A percentile compares a stretch with the other conserved stretches of the same genome.
Evolutionary conservation across 2,113 vertebrate species (phyloP).

Genomic region (Dipodomys ordii): DNA sequence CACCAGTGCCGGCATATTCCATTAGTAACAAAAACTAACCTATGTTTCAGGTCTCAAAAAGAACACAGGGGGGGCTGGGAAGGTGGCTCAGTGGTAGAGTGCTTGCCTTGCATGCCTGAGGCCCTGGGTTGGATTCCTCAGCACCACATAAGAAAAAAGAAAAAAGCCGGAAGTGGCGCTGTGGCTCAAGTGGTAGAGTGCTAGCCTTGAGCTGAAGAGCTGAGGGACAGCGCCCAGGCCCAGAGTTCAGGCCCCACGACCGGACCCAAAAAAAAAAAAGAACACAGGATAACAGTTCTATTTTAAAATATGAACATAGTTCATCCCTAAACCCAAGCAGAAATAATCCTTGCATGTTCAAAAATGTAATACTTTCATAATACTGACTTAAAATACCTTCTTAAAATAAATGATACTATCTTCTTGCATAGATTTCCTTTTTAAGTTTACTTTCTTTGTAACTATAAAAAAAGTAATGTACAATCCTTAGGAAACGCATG

Average conservation of each 20-base stretch:
- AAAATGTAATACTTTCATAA: conserved; percentile 62
- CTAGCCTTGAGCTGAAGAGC: too few relatives aligned
- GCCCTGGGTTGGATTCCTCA: too few relatives aligned
- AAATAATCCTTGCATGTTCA: conserved; percentile 42
- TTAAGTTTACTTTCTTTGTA: conserved; percentile 31
- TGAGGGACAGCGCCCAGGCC: too few relatives aligned
- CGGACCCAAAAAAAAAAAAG: too few relatives aligned
- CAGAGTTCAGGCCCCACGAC: too few relatives aligned
- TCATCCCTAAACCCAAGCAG: conserved; percentile 58
- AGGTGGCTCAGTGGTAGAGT: too few relatives aligned
- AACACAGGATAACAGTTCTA: conserved; percentile 30
- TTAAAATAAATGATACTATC: conserved; percentile 48
- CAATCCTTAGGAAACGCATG: neutral
- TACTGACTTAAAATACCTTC: conserved; percentile 43
- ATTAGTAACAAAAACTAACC: conserved; percentile 10
- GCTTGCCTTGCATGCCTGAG: too few relatives aligned
- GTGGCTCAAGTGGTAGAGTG: too few relatives aligned
- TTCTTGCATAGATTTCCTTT: conserved; percentile 11
- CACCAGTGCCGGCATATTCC: neutral
- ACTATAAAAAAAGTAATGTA: conserved; percentile 30
- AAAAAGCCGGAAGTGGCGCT: too few relatives aligned
- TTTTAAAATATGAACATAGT: neutral
- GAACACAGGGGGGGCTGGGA: neutral
- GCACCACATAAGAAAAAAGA: too few relatives aligned
- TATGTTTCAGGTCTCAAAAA: conserved; percentile 25